Conservation (phyloP, 1,140 invertebrate genomes). For the Drosophila mauritiana region DNA sequence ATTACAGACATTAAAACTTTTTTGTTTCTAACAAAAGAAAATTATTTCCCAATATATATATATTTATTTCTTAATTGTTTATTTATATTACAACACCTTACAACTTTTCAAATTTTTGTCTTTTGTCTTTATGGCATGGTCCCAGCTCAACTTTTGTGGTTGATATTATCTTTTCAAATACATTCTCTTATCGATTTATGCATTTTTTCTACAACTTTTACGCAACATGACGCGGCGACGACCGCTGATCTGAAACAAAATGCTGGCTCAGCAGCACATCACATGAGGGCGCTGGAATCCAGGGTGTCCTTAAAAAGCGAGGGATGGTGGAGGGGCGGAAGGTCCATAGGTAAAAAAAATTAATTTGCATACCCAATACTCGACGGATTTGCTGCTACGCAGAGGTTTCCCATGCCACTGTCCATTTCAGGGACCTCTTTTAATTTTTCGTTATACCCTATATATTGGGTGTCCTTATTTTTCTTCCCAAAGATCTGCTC, state of each 20-base stretch:
- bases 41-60: too few species aligned
- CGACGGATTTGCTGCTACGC: constrained; percentile 54
- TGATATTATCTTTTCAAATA: constrained; percentile 11
- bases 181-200: background rate
- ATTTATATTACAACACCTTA: too few species aligned
- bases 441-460: constrained; percentile 13
- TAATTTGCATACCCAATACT: constrained; percentile 79
- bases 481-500: too few species aligned
- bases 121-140: background rate
- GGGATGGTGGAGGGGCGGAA: constrained; percentile 1
- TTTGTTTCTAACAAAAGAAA: too few species aligned
- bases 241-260: constrained; percentile 57
- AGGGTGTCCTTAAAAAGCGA: constrained; percentile 8
- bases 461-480: background rate
- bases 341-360: constrained; percentile 56
- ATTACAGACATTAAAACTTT: background rate
- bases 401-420: constrained; percentile 27
- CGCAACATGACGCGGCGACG: constrained; percentile 24
- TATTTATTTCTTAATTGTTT: too few species aligned
- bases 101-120: too few species aligned
- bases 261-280: constrained; percentile 53
- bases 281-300: constrained; percentile 41
- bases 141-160: constrained; percentile 30
- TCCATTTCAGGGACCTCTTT: constrained; percentile 6
- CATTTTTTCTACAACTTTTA: constrained; percentile 16